A percentile compares a stretch with the other conserved stretches of the same genome.
Conservation (phyloP, 1,140 invertebrate genomes). For the Drosophila leontia region DNA sequence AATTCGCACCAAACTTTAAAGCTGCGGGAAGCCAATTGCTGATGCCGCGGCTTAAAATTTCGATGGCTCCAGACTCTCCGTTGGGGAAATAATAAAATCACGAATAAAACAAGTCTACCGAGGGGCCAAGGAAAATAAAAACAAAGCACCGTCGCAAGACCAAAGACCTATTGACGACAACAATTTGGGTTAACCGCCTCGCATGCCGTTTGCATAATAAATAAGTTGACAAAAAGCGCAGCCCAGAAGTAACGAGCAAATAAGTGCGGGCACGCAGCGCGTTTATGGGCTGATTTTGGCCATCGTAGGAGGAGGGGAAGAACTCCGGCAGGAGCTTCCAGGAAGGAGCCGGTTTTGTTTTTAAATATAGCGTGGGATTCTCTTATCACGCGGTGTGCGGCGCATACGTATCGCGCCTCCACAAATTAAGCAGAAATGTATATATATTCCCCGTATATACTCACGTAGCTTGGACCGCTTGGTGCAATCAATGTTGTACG, state of each 20-base stretch:
- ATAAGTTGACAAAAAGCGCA: slow-evolving; percentile 57
- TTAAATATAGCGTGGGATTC: slow-evolving; percentile 54
- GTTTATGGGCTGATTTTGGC: slow-evolving; percentile 66
- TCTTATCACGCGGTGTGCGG: slow-evolving; percentile 20
- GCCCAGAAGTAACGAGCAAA: slow-evolving; percentile 71
- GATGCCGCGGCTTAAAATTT: slow-evolving; percentile 37
- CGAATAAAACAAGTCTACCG: slow-evolving; percentile 63
- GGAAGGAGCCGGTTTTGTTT: slow-evolving; percentile 7
- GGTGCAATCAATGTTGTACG: slow-evolving; percentile 93
- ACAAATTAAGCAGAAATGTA: slow-evolving; percentile 33
- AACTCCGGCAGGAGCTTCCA: background rate
- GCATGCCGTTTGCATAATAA: slow-evolving; percentile 80
- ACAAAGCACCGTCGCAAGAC: slow-evolving; percentile 44
- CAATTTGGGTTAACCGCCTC: slow-evolving; percentile 79
- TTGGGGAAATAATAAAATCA: slow-evolving; percentile 69
- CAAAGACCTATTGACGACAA: slow-evolving; percentile 79
- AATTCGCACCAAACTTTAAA: slow-evolving; percentile 22
- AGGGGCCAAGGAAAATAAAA: slow-evolving; percentile 44
- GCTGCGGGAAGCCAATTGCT: slow-evolving; percentile 38
- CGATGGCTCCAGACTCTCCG: slow-evolving; percentile 3
- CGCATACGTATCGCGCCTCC: slow-evolving; percentile 55
- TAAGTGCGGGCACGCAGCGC: slow-evolving; percentile 63
- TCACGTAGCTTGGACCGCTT: slow-evolving; percentile 92
- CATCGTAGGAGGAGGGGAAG: slow-evolving; percentile 1
- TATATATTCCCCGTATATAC: slow-evolving; percentile 77